Percentiles rank a stretch among this genome's conserved stretches.
These are phyloP conservation scores for Hipposideros armiger DNA, from an alignment of 2,113 vertebrate species.

Conservation along the genomic window DNA sequence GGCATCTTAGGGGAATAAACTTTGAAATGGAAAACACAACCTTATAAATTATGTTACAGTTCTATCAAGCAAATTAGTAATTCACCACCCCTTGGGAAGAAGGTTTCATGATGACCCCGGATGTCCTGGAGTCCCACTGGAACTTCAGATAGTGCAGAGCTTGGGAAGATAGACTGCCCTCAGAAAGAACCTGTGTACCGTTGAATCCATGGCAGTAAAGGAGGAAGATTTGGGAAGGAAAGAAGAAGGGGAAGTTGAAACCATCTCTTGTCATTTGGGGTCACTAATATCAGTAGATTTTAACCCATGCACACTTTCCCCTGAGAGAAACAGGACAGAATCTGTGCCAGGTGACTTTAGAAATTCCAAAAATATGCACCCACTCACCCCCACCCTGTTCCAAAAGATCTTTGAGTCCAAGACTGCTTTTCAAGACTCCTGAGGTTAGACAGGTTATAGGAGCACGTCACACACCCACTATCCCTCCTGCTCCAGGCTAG, in stretches of 20 bases:
- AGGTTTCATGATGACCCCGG: not conserved
- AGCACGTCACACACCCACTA: fast-evolving
- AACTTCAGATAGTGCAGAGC: not conserved
- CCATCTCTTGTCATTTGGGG: not conserved
- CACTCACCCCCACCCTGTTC: fast-evolving
- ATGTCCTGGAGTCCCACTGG: not conserved
- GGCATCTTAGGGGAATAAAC: not conserved
- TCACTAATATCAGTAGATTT: not conserved
- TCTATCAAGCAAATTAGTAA: not conserved
- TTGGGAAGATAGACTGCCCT: not conserved
- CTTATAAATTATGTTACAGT: not conserved
- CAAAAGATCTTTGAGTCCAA: not conserved
- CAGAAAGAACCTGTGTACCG: not conserved
- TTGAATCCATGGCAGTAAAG: fast-evolving
- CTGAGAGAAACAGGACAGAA: not conserved
- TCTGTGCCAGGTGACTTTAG: not conserved
- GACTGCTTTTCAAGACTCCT: not conserved
- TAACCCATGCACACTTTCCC: not conserved
- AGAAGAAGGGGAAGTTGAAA: not conserved
- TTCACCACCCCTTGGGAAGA: not conserved
- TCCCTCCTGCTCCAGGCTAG: not conserved
- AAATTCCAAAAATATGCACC: not conserved
- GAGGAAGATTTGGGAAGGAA: not conserved
- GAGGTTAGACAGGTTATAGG: not conserved
- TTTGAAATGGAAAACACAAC: not conserved